These are phyloP conservation scores for Pinctada fucata DNA, from an alignment of 2,888 invertebrate genomes.

Conservation along the genomic window DNA sequence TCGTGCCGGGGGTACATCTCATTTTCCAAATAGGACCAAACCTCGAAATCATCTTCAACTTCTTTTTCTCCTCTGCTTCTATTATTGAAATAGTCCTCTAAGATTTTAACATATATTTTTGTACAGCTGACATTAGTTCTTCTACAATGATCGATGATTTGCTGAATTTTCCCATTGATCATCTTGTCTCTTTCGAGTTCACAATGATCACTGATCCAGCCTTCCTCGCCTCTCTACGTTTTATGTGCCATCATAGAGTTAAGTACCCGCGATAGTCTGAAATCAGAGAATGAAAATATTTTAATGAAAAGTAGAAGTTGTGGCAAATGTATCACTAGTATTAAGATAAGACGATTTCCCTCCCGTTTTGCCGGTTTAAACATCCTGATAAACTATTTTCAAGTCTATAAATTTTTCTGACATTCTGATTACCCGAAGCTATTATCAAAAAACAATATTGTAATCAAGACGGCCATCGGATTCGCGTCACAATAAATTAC, in stretches of 20 bases:
- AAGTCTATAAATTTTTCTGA: too few species aligned
- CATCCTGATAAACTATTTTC: too few species aligned
- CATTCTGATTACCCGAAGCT: too few species aligned
- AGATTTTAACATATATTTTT: background rate
- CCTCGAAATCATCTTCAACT: constrained; percentile 21
- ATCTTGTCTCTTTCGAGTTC: background rate
- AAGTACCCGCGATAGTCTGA: background rate
- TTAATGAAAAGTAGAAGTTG: background rate
- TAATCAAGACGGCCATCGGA: too few species aligned
- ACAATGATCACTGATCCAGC: background rate
- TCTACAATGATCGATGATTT: background rate
- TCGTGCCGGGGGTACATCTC: constrained; percentile 57
- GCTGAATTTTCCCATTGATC: background rate
- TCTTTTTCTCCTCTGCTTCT: background rate
- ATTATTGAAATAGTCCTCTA: background rate
- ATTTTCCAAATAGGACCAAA: constrained; percentile 53
- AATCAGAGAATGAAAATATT: background rate
- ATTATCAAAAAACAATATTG: too few species aligned
- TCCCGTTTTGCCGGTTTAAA: too few species aligned
- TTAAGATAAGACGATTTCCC: too few species aligned
- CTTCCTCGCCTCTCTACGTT: background rate
- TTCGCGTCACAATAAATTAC: too few species aligned
- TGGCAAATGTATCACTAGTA: too few species aligned
- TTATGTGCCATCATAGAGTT: background rate
- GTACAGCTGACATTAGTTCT: background rate